Conservation (phyloP, 2,113 vertebrate genomes). For the Bubo bubo region DNA sequence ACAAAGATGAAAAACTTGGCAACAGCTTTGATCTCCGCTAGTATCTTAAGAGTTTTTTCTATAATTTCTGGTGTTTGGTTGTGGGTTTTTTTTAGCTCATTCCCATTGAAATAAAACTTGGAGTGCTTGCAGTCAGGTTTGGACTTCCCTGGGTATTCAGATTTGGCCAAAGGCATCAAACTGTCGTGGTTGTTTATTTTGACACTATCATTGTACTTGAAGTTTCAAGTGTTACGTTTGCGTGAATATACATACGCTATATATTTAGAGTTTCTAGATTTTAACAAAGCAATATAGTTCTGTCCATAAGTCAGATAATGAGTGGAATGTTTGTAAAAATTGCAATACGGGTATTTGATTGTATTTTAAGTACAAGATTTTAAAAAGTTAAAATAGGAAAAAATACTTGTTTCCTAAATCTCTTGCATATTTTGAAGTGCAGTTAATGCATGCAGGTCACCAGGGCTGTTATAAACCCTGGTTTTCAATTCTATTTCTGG, state of each 20-base stretch:
- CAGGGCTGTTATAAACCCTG: conserved; percentile 33
- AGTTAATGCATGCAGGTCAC: conserved; percentile 24
- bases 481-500: not conserved
- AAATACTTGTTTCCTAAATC: not conserved
- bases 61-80: not conserved
- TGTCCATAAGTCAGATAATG: conserved; percentile 48
- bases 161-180: conserved; percentile 16
- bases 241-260: conserved; percentile 7
- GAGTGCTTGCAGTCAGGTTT: not conserved
- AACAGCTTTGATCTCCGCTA: not conserved
- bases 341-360: conserved; percentile 74
- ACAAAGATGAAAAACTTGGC: not conserved
- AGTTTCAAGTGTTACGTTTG: conserved; percentile 5
- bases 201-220: conserved; percentile 49
- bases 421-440: conserved; percentile 47
- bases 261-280: conserved; percentile 44
- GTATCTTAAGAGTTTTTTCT: not conserved
- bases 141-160: not conserved
- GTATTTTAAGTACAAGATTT: conserved; percentile 54
- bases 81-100: not conserved
- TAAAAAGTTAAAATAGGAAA: not conserved
- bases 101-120: not conserved
- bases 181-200: not conserved
- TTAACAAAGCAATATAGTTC: conserved; percentile 74
- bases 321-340: conserved; percentile 65